A percentile compares a stretch with the other conserved stretches of the same genome.
phyloP scores from a whole-genome alignment of 2,113 vertebrate genomes.

The Budorcas taxicolor region DNA sequence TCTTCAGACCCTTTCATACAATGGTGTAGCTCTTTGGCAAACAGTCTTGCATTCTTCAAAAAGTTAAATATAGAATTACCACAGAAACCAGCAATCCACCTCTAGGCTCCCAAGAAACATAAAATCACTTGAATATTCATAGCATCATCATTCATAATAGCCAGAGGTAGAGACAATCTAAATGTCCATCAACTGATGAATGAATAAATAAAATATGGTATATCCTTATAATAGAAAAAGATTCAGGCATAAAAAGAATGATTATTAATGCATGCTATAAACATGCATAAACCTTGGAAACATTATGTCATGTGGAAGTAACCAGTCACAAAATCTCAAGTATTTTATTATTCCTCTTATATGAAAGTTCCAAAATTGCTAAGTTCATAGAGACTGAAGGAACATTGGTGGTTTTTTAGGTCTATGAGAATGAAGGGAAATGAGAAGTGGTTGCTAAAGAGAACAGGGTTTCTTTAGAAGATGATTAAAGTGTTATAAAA shows the following conservation, averaged over 20 bases:
- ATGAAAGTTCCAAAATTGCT: neutral
- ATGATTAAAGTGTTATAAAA: neutral
- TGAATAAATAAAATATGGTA: neutral
- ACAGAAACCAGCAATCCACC: neutral
- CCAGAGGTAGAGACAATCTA: neutral
- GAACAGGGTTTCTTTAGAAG: neutral
- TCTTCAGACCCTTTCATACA: neutral
- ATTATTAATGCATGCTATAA: neutral
- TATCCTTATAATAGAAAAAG: neutral
- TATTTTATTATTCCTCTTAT: neutral
- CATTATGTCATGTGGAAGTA: neutral
- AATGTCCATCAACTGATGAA: neutral
- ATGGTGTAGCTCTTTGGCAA: neutral
- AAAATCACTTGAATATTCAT: neutral
- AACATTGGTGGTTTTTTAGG: neutral
- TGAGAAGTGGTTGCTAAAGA: neutral
- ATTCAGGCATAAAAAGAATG: neutral
- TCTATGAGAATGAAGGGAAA: neutral
- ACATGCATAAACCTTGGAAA: neutral
- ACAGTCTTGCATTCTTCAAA: neutral
- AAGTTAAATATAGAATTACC: neutral
- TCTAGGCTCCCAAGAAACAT: neutral
- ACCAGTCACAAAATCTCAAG: neutral
- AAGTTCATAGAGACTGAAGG: neutral
- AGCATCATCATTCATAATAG: neutral